Base-by-base conservation (phyloP, 2,888 invertebrate genomes). In the Rhagium mordax region DNA sequence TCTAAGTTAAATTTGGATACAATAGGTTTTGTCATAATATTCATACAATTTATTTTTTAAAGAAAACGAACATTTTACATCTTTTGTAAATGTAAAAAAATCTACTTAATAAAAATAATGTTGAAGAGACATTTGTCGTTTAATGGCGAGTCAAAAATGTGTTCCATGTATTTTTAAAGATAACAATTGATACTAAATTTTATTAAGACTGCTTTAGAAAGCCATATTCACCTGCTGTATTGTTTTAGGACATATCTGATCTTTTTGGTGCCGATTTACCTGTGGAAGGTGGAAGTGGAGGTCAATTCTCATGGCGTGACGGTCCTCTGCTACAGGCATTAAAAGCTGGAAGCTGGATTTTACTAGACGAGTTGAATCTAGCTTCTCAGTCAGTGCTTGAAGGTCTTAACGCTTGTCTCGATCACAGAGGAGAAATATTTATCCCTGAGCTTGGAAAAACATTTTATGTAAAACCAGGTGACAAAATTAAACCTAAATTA, bases 381-480 rank as follows among this genome's bases (percentile, higher is more conserved):
- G 99, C 99, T 0, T 98, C 99, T 0, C 99, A 99, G 87, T 96
- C 98, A 0, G 99, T 99, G 0, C 89, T 99, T 13, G 99, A 99
- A 90, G 99, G 99, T 27, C 90, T 99, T 2, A 99, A 99, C 86
- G 99, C 99, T 0, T 98, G 99, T 84, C 91, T 99, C 70, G 99
- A 99, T 90, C 99, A 99, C 86, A 91, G 99, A 82, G 97, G 97
- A 0, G 97, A 98, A 88, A 93, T 99, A 20, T 99, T 92, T 85
- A 95, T 99, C 71, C 98, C 99, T 0, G 99, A 99, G 88, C 89
- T 99, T 10, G 96, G 95, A 60, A 93, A 92, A 87, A 94, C 94
- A 0, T 99, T 99, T 85, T 89, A 91, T 74, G 92, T 98, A 0
- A 93, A 91, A 84, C 87, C 89, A 70, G 88, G 74, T 84, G 80